Conservation (phyloP, 2,113 vertebrate species). For the Irena cyanogastra region DNA sequence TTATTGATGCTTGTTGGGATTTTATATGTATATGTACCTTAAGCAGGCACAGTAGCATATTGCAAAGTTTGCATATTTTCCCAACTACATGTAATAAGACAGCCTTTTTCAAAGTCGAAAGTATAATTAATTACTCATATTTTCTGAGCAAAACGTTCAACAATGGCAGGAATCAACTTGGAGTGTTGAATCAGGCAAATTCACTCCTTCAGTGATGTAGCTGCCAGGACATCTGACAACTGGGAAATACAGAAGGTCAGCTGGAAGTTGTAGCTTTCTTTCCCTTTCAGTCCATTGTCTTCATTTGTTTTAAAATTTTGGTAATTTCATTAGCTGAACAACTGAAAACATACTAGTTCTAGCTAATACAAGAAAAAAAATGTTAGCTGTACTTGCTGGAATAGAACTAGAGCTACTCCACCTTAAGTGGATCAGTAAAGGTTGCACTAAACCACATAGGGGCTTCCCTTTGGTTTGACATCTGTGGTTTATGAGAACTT, state of each 20-base stretch:
- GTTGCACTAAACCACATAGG: background rate
- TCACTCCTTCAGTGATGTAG: background rate
- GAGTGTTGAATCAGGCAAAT: background rate
- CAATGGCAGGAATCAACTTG: background rate
- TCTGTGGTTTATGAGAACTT: background rate
- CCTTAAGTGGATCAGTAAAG: background rate
- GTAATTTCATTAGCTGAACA: background rate
- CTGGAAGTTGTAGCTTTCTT: background rate
- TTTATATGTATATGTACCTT: background rate
- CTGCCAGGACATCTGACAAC: background rate
- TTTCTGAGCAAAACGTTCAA: background rate
- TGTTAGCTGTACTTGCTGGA: background rate
- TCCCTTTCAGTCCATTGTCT: background rate
- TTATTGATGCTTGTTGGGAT: background rate
- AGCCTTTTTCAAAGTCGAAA: background rate
- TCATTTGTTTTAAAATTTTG: conserved; percentile 1
- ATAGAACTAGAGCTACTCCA: background rate
- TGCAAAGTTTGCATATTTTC: conserved; percentile 15
- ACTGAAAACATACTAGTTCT: background rate
- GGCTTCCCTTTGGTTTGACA: background rate
- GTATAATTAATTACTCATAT: conserved; percentile 2
- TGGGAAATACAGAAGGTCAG: background rate
- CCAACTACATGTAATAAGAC: background rate
- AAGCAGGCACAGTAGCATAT: background rate
- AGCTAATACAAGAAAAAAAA: background rate